phyloP scores from a whole-genome alignment of 2,113 vertebrate species.

The Tretioscincus oriximinensis region DNA sequence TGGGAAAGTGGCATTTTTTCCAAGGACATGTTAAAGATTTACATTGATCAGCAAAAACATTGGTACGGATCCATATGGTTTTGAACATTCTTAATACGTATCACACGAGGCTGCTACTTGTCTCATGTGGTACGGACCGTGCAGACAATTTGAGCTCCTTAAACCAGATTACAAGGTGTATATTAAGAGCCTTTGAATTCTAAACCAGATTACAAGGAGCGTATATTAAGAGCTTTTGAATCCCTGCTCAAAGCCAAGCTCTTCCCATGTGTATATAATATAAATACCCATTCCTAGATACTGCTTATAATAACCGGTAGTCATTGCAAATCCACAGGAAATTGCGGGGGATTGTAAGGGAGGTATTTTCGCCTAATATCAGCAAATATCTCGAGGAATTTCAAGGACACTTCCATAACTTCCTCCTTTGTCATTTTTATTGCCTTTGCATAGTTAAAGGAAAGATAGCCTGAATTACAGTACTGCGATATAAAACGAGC shows the following conservation, averaged over 20 bases:
- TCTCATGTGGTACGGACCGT: no score
- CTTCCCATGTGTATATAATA: neutral
- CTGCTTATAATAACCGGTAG: neutral
- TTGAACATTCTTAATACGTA: no score
- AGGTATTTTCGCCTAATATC: neutral
- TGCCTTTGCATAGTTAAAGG: neutral
- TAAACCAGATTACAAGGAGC: neutral
- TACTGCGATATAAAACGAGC: slow-evolving; percentile 12
- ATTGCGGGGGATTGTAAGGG: neutral
- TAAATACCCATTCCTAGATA: neutral
- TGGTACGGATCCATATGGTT: no score
- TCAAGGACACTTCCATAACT: neutral
- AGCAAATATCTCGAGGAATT: slow-evolving; percentile 28
- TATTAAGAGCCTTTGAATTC: no score
- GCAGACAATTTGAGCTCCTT: no score
- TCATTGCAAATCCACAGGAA: slow-evolving; percentile 17
- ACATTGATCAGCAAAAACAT: no score
- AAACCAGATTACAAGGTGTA: no score
- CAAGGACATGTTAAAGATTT: no score
- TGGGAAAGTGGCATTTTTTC: no score
- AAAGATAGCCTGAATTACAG: neutral
- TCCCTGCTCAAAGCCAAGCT: neutral
- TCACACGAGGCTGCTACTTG: no score
- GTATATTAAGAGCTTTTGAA: no score
- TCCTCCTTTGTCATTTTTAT: slow-evolving; percentile 22